These are phyloP conservation scores for Myiozetetes cayanensis DNA, from an alignment of 2,113 vertebrate species.

Conservation along the genomic window DNA sequence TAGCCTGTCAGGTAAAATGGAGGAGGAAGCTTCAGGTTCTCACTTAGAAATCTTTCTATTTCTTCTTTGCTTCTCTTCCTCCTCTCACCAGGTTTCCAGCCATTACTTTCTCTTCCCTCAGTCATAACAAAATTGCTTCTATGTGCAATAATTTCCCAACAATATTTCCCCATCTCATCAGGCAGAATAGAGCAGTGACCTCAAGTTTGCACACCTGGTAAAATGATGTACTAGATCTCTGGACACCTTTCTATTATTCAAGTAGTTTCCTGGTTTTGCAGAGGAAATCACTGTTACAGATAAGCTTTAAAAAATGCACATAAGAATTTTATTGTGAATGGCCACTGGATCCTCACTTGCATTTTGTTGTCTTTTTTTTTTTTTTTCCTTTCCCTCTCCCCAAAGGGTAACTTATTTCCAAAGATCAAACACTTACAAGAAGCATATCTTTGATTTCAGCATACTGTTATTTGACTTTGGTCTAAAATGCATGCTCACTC, in stretches of 20 bases:
- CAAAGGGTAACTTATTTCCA: background rate
- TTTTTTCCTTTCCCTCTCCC: background rate
- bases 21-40: background rate
- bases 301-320: background rate
- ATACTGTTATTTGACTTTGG: background rate
- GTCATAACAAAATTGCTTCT: background rate
- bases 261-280: background rate
- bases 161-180: background rate
- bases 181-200: background rate
- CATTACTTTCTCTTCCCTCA: background rate
- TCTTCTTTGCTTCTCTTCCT: background rate
- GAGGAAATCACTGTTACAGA: background rate
- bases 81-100: background rate
- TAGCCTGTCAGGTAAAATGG: rapidly evolving
- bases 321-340: background rate
- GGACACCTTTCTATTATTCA: background rate
- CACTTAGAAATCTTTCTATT: background rate
- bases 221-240: background rate
- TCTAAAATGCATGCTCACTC: background rate
- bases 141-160: background rate
- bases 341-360: background rate
- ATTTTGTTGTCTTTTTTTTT: background rate
- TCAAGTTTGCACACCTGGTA: background rate
- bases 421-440: background rate
- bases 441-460: background rate